A percentile compares a stretch with the other conserved stretches of the same genome.
Evolutionary conservation across 2,113 vertebrate species (phyloP).

Genomic region (Stomatorhinus ivindoensis): DNA sequence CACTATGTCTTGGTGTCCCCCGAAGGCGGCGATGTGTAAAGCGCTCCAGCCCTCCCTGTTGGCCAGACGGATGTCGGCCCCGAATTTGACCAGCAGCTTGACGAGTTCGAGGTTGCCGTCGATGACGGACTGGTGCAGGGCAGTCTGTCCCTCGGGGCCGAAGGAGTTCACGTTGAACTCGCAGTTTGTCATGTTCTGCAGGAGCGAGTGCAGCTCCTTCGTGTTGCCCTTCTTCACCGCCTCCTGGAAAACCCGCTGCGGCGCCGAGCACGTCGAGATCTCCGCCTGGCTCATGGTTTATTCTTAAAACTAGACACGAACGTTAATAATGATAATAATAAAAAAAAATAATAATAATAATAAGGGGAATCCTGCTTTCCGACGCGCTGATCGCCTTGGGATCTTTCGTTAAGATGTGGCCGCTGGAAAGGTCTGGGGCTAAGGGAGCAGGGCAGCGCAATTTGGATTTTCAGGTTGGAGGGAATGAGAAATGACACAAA

Average conservation of each 20-base stretch:
- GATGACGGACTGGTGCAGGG: constrained; percentile 93
- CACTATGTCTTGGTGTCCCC: constrained; percentile 97
- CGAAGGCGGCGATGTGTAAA: constrained; percentile 96
- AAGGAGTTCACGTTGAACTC: constrained; percentile 98
- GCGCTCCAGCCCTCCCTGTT: constrained; percentile 98
- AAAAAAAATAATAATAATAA: not conserved
- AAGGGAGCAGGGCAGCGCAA: constrained; percentile 44
- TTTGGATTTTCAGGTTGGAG: constrained; percentile 28
- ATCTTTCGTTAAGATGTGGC: constrained; percentile 35
- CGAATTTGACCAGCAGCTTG: constrained; percentile 95
- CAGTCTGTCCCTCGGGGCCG: constrained; percentile 94
- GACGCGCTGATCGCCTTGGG: constrained; percentile 26
- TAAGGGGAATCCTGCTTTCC: constrained; percentile 43
- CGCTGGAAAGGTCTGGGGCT: constrained; percentile 42
- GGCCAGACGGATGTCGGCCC: constrained; percentile 90
- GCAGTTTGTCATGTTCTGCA: constrained; percentile 94
- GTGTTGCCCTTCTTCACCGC: constrained; percentile 93
- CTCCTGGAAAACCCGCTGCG: constrained; percentile 92
- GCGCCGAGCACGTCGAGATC: constrained; percentile 81
- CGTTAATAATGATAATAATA: not conserved
- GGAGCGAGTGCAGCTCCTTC: constrained; percentile 86
- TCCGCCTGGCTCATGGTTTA: constrained; percentile 90
- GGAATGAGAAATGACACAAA: constrained; percentile 25
- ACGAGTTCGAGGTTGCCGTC: constrained; percentile 97
- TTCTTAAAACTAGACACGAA: constrained; percentile 20